phyloP scores from a whole-genome alignment of 2,113 vertebrate genomes.

The Pituophis catenifer region DNA sequence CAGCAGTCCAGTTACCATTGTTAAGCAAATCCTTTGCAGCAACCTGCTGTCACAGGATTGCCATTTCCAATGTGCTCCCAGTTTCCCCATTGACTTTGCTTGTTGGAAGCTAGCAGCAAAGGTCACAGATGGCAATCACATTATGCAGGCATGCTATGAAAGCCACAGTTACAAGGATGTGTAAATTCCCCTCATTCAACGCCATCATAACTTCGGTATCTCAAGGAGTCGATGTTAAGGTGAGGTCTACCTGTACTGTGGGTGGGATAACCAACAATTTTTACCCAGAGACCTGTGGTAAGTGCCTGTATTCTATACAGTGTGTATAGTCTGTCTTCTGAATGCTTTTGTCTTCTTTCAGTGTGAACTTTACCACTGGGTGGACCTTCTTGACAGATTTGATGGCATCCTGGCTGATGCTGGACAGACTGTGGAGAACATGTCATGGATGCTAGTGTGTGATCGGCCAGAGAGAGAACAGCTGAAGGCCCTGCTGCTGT shows the following conservation, averaged over 20 bases:
- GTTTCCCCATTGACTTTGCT: neutral
- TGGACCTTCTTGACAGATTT: constrained; percentile 93
- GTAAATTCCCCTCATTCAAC: neutral
- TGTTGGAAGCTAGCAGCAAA: neutral
- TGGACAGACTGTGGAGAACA: constrained; percentile 91
- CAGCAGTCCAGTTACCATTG: neutral
- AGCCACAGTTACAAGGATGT: neutral
- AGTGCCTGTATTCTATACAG: neutral
- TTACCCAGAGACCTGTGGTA: neutral
- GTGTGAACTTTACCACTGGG: constrained; percentile 98
- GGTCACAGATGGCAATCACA: neutral
- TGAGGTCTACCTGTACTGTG: neutral
- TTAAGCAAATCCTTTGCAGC: neutral
- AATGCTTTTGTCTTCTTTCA: constrained; percentile 45
- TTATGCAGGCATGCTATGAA: neutral
- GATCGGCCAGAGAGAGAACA: constrained; percentile 87
- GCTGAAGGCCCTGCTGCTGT: constrained; percentile 89
- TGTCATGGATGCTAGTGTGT: constrained; percentile 94
- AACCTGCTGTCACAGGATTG: neutral
- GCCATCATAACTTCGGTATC: neutral
- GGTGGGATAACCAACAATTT: neutral
- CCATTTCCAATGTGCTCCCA: neutral
- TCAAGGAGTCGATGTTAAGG: neutral
- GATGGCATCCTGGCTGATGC: constrained; percentile 94
- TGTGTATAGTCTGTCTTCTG: neutral